Evolutionary conservation across 2,113 vertebrate genomes (phyloP), one percentile per base, ranked within the genome.

Genomic region (Ceyx margarethae): DNA sequence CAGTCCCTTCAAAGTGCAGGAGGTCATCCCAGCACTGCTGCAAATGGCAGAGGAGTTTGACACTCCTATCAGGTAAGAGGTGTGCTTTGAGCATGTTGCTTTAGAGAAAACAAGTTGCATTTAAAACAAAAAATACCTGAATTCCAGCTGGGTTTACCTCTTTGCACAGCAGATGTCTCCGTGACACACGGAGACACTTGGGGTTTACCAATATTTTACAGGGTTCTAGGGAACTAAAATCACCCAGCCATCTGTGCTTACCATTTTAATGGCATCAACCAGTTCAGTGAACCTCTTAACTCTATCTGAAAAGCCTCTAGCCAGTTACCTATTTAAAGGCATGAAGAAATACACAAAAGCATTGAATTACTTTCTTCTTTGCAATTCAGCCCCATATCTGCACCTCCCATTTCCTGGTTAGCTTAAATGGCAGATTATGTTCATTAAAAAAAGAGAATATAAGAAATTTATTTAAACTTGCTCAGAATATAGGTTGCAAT

Each of bases 121-220:
- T 87, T 93, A 67, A 91, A 69, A 23, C 29, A 13, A 37, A 37
- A 37, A 37, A 10, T 37, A 11, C 10, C 2, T 43, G 42, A 15
- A 31, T 85, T 89, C 60, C 81, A 92, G n/a, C 67, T 93, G 88
- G 40, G 75, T 77, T 60, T 40, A 48, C 46, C 76, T 69, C 25
- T 87, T 85, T 69, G 62, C 89, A 82, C 21, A 82, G 58, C 71
- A 87, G 78, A 77, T 6, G 4, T 89, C 93, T 94, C 69, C 56
- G 56, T 89, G 75, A 87, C 56, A 87, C n/a, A 64, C 31, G 29
- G 50, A 77, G 56, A n/a, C 74, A 56, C 10, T 56, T 87, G 81
- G 46, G 72, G 33, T 89, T 95, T 92, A 87, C 87, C 81, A 56
- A 77, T 96, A 71, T 93, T 94, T 96, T 87, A 82, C 87, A 45